Conservation (phyloP, 2,797 vertebrate species). For the Tamandua tetradactyla region DNA sequence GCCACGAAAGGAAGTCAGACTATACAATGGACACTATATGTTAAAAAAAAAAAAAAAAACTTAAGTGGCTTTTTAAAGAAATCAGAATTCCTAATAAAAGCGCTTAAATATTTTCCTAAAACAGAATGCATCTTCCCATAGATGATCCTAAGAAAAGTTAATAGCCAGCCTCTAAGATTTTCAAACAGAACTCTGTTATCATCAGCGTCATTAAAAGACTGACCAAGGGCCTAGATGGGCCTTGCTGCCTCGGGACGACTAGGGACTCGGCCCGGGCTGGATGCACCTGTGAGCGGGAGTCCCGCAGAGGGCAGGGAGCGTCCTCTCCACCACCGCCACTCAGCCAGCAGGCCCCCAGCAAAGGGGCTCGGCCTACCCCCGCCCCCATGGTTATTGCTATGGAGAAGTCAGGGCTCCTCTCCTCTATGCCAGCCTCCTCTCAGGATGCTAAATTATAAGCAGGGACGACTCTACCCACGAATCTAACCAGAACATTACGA, state of each 20-base stretch:
- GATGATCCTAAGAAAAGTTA: background rate
- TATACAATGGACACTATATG: background rate
- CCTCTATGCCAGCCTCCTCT: background rate
- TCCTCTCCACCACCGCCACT: no score
- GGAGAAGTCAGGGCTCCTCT: background rate
- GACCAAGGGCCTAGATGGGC: background rate
- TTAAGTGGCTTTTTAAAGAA: background rate
- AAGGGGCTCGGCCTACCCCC: no score
- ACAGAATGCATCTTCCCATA: background rate
- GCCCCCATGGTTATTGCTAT: no score
- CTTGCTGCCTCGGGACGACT: background rate
- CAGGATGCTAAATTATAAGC: background rate
- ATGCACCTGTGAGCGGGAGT: background rate
- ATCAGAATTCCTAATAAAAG: background rate
- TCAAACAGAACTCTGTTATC: background rate
- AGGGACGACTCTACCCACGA: background rate
- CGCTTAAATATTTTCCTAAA: background rate
- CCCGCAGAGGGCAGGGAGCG: no score
- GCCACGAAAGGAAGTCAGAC: background rate
- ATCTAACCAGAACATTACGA: background rate
- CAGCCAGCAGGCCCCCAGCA: no score
- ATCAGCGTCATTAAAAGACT: background rate
- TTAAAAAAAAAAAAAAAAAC: no score
- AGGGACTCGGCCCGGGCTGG: background rate
- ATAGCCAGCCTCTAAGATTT: background rate